Conservation (phyloP, 2,888 invertebrate genomes). For the Erebia aethiops region DNA sequence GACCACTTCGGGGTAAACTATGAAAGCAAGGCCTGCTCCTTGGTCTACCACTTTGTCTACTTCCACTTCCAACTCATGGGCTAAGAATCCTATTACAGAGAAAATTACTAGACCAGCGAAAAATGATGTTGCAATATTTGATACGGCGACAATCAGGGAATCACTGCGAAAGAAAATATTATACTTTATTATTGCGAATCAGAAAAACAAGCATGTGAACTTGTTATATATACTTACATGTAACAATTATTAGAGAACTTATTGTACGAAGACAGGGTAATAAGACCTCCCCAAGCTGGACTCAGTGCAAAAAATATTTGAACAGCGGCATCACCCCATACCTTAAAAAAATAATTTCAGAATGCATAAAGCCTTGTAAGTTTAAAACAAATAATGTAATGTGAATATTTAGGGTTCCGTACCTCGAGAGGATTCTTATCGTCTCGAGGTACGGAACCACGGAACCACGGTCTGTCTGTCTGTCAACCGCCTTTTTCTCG, state of each 20-base stretch:
- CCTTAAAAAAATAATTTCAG: constrained; percentile 63
- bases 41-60: constrained; percentile 89
- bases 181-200: background rate
- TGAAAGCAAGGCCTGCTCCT: constrained; percentile 91
- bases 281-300: constrained; percentile 93
- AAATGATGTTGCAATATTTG: constrained; percentile 90
- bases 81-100: constrained; percentile 91
- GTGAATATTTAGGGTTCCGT: too few relatives aligned
- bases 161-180: constrained; percentile 79
- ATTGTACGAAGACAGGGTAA: constrained; percentile 93
- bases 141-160: constrained; percentile 88
- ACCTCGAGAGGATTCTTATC: too few relatives aligned
- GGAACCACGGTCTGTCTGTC: too few relatives aligned
- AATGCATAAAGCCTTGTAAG: too few relatives aligned
- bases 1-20: constrained; percentile 93
- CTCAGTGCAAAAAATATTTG: constrained; percentile 95
- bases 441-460: too few relatives aligned
- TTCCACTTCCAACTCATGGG: constrained; percentile 87
- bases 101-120: constrained; percentile 92
- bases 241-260: constrained; percentile 92
- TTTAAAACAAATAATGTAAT: too few relatives aligned
- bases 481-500: too few relatives aligned
- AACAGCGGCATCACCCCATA: constrained; percentile 92
- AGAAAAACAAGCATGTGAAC: background rate
- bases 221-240: constrained; percentile 75